phyloP scores from a whole-genome alignment of 2,888 invertebrate genomes.

The Lysandra coridon region DNA sequence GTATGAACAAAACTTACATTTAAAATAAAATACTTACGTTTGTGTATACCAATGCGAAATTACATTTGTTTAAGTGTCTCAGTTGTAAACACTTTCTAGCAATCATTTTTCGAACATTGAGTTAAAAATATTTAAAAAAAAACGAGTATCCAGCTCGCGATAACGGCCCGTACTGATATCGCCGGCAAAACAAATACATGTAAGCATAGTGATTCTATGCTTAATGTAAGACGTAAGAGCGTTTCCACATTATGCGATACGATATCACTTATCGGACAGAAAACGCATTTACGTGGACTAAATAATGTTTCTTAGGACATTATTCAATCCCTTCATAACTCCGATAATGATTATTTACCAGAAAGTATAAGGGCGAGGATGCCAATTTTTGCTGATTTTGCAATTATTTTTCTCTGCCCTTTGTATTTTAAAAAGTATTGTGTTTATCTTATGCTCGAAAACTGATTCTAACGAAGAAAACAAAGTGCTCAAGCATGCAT shows the following conservation, averaged over 20 bases:
- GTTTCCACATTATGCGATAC: not conserved
- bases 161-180: not conserved
- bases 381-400: no score
- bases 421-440: no score
- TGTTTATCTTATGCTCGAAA: no score
- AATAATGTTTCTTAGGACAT: no score
- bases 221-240: not conserved
- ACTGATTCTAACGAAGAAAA: no score
- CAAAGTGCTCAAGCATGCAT: no score
- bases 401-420: no score
- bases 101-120: constrained; percentile 51
- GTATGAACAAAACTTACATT: not conserved
- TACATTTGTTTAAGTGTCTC: constrained; percentile 55
- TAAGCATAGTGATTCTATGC: not conserved
- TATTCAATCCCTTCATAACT: no score
- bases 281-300: no score
- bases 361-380: no score
- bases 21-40: constrained; percentile 56
- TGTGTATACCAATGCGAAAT: constrained; percentile 50
- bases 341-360: no score
- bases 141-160: constrained; percentile 37
- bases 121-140: constrained; percentile 40
- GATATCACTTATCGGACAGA: not conserved
- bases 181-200: constrained; percentile 17
- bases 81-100: constrained; percentile 61